These are phyloP conservation scores for Sebastes paucispinis DNA, from an alignment of 2,797 vertebrate species.

Conservation along the genomic window DNA sequence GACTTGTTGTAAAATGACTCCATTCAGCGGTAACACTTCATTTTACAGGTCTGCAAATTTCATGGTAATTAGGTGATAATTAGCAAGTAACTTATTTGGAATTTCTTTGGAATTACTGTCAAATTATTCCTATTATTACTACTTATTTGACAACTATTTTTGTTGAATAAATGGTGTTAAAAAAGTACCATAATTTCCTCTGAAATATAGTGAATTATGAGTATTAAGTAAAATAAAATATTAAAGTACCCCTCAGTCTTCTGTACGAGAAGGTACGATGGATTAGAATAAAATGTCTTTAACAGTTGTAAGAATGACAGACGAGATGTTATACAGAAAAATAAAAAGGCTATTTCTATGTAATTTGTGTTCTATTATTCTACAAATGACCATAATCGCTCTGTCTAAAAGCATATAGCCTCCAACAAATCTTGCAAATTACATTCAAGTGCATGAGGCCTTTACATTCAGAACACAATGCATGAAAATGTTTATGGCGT, in stretches of 20 bases:
- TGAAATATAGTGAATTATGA: not conserved
- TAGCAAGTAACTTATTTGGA: no score
- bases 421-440: not conserved
- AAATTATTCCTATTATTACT: no score
- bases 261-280: not conserved
- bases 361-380: not conserved
- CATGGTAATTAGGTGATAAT: no score
- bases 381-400: not conserved
- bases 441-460: not conserved
- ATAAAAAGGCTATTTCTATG: not conserved
- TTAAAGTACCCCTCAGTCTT: not conserved
- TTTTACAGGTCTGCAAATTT: no score
- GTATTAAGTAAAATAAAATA: not conserved
- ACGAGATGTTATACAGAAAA: not conserved
- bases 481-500: not conserved
- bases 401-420: not conserved
- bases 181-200: not conserved
- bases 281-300: not conserved
- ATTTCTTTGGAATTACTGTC: no score
- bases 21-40: no score
- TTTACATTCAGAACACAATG: not conserved
- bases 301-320: not conserved
- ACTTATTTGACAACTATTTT: no score
- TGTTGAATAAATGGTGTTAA: not conserved
- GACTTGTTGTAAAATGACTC: no score